phyloP scores from a whole-genome alignment of 2,113 vertebrate species.

The Heterochromis multidens region DNA sequence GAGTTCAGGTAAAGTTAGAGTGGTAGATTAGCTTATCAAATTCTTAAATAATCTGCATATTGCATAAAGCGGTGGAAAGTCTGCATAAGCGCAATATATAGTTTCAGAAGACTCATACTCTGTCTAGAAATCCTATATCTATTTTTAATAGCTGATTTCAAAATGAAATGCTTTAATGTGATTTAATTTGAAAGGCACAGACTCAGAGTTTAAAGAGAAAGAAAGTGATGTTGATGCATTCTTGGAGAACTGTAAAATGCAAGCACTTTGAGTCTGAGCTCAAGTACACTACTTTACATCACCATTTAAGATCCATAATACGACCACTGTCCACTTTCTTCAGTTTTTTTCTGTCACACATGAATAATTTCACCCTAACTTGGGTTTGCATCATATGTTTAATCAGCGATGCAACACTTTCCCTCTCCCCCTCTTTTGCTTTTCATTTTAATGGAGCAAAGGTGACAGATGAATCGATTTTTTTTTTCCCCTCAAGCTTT shows the following conservation, averaged over 20 bases:
- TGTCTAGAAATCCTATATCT: background rate
- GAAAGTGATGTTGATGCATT: background rate
- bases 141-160: background rate
- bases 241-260: background rate
- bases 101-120: background rate
- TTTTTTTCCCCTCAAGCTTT: background rate
- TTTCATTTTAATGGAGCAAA: slow-evolving; percentile 8
- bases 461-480: slow-evolving; percentile 42
- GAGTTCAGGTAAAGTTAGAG: too few species aligned
- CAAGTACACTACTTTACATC: background rate
- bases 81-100: background rate
- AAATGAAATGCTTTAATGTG: background rate
- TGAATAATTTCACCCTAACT: background rate
- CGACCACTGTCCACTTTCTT: background rate
- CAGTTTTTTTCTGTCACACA: background rate
- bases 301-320: background rate
- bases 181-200: background rate
- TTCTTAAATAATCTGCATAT: background rate
- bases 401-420: background rate
- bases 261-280: background rate
- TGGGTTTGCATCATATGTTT: background rate
- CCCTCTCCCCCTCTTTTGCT: background rate
- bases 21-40: background rate
- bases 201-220: background rate
- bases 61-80: background rate